Evolutionary conservation across 2,797 vertebrate genomes (phyloP), one percentile per base, ranked within the genome.

Genomic region (Enteromius fasciolatus): DNA sequence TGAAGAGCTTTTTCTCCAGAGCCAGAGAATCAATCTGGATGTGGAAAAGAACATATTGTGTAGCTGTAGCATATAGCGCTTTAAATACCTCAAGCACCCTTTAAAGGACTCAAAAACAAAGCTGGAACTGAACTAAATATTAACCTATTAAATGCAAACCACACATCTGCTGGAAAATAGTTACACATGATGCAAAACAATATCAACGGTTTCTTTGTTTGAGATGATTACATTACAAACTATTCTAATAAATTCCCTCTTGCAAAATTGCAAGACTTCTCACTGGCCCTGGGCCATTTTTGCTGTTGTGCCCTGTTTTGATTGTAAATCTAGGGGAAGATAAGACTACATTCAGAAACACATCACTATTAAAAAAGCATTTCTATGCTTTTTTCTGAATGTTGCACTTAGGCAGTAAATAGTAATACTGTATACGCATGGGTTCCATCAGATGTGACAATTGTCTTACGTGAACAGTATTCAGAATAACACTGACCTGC

Each of bases 1-100:
- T 97, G 87, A 99, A 99, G 31, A 99, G 94, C 91, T 96, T 98
- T 57, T 95, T 96, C 89, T 99, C 98, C 83, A 99, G 86, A 1
- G 95, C 95, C 48, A 99, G 88, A 0, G 98, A 97, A 89, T 99
- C 96, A 80, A 99, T 96, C 98, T 99, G 88, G 39, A 25, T 73
- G 28, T 41, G 54, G 28, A 78, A 11, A 57, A 59, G 31, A 28
- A 11, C 25, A 14, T 57, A 20, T 41, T 10, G 39, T 41, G 39
- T 2, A 41, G 25, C 20, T 18, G 36, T 33, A 46, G 17, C 25
- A 59, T 10, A 70, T 7, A 23, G 17, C 33, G 1, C 25, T 31
- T 33, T 61, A 67, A 54, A 50, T 15, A 14, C 7, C 15, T n/a
- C 20, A 52, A 67, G 33, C 20, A 14, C 4, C 59, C 7, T 36